Conservation (phyloP, 2,888 invertebrate genomes). For the Rambutsinella grinnellia region DNA sequence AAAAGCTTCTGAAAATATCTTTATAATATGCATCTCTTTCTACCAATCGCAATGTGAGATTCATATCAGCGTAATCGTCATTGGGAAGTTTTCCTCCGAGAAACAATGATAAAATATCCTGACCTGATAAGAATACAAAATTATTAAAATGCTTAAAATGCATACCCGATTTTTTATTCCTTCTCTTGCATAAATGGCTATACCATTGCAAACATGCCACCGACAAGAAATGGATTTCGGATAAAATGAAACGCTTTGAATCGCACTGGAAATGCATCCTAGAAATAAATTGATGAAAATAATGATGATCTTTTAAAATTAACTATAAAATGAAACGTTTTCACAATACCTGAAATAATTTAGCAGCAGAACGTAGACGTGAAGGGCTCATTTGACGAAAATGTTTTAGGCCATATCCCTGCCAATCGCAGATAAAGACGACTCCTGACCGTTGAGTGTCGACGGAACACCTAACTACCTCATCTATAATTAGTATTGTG, state of each 20-base stretch:
- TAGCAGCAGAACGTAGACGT: constrained; percentile 68
- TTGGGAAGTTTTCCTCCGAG: constrained; percentile 53
- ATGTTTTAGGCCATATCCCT: constrained; percentile 69
- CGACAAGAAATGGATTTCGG: constrained; percentile 56
- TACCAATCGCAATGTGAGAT: constrained; percentile 18
- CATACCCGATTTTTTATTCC: constrained; percentile 52
- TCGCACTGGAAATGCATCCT: constrained; percentile 59
- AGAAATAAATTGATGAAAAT: too few species aligned
- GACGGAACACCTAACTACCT: constrained; percentile 68
- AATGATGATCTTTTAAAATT: too few species aligned
- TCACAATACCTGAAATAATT: constrained; percentile 68
- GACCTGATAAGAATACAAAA: constrained; percentile 2
- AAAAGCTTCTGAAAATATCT: too few species aligned
- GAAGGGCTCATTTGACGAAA: constrained; percentile 68
- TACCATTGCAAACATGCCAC: constrained; percentile 53
- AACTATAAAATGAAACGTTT: too few species aligned
- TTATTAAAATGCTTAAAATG: neutral
- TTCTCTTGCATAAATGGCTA: constrained; percentile 60
- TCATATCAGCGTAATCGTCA: constrained; percentile 41
- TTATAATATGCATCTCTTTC: constrained; percentile 46
- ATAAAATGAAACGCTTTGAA: constrained; percentile 60
- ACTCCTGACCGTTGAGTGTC: constrained; percentile 69
- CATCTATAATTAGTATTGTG: constrained; percentile 68
- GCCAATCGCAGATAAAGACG: constrained; percentile 70
- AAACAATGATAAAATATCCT: neutral